Conservation (phyloP, 2,113 vertebrate genomes). For the Oncorhynchus nerka region DNA sequence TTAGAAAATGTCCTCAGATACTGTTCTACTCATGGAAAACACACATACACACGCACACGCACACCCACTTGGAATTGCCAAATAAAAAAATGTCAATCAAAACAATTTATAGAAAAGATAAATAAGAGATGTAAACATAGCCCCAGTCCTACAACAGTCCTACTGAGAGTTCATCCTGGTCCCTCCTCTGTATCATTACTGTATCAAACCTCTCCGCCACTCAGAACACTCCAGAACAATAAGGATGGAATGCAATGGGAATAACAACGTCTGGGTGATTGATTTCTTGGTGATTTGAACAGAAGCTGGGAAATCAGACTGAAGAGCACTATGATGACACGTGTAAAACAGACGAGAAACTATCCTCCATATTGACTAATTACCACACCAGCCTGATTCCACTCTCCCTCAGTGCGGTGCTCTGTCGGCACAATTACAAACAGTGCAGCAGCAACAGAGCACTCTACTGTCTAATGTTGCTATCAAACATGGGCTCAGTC, state of each 20-base stretch:
- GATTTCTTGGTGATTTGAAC: slow-evolving; percentile 23
- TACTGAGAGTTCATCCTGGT: not conserved
- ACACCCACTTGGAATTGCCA: not conserved
- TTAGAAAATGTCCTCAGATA: too few species aligned
- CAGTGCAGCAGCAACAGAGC: slow-evolving; percentile 53
- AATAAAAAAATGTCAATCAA: not conserved
- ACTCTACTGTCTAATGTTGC: slow-evolving; percentile 33
- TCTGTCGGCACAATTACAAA: not conserved
- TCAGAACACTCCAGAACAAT: not conserved
- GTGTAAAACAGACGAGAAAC: not conserved
- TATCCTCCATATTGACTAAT: not conserved
- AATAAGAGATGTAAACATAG: not conserved
- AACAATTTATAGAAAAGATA: not conserved
- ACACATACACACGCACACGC: too few species aligned
- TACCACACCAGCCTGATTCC: not conserved
- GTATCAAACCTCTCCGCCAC: not conserved
- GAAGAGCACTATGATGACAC: slow-evolving; percentile 1
- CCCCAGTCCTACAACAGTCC: slow-evolving; percentile 7
- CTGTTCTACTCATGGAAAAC: not conserved
- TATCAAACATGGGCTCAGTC: slow-evolving; percentile 37
- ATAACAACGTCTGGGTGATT: slow-evolving; percentile 42
- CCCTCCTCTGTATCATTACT: too few species aligned
- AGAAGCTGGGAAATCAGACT: not conserved
- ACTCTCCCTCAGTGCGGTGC: slow-evolving; percentile 34
- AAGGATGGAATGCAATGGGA: not conserved